Percentiles rank a stretch among this genome's conserved stretches.
Evolutionary conservation across 2,888 invertebrate species (phyloP).

Genomic region (Phortica okadai): DNA sequence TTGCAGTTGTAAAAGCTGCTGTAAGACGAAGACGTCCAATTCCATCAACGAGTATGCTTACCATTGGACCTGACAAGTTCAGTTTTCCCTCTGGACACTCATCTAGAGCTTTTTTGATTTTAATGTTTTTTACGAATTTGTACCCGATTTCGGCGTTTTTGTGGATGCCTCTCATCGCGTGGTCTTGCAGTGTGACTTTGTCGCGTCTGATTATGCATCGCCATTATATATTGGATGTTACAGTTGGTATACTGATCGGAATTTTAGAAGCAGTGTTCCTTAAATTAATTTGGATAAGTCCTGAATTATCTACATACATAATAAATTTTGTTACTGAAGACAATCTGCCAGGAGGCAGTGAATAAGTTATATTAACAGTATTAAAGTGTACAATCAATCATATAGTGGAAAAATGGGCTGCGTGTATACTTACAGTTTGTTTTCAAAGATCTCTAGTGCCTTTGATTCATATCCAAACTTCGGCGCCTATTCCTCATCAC

Average conservation of each 20-base stretch:
- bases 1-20: constrained; percentile 87
- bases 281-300: constrained; percentile 83
- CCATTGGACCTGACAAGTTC: constrained; percentile 90
- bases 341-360: constrained; percentile 58
- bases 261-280: constrained; percentile 82
- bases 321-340: constrained; percentile 66
- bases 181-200: constrained; percentile 85
- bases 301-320: constrained; percentile 66
- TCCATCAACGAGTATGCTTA: constrained; percentile 81
- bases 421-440: too few species aligned
- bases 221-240: constrained; percentile 91
- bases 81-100: constrained; percentile 97
- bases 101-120: constrained; percentile 87
- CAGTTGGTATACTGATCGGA: constrained; percentile 86
- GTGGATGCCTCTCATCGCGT: constrained; percentile 82
- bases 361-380: background rate
- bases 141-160: constrained; percentile 81
- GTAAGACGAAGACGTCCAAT: constrained; percentile 88
- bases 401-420: too few species aligned
- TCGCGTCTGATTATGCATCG: constrained; percentile 90
- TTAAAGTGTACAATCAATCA: too few species aligned
- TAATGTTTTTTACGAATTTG: constrained; percentile 83
- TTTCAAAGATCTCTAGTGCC: too few species aligned
- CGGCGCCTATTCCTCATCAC: too few species aligned
- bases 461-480: too few species aligned